Percentiles rank a stretch among this genome's conserved stretches.
These are phyloP conservation scores for Sclerurus mexicanus DNA, from an alignment of 2,113 vertebrate genomes.

Conservation along the genomic window DNA sequence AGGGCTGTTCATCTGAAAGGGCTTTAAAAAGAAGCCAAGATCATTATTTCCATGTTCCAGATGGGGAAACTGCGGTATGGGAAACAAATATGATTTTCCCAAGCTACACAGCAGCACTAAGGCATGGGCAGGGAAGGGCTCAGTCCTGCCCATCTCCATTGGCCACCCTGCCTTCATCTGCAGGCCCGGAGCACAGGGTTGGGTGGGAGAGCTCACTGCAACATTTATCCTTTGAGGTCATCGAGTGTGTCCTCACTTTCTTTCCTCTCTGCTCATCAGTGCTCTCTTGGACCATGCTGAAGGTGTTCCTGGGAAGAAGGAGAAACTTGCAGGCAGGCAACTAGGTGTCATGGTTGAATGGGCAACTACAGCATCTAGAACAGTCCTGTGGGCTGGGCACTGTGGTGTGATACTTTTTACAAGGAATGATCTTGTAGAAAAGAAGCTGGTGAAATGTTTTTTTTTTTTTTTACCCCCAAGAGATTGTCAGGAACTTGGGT, in stretches of 20 bases:
- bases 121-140: background rate
- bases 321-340: accelerated
- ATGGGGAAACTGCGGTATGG: background rate
- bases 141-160: accelerated
- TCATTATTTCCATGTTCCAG: background rate
- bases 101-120: background rate
- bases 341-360: background rate
- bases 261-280: background rate
- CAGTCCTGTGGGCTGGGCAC: background rate
- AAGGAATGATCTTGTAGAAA: background rate
- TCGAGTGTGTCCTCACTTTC: background rate
- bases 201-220: background rate
- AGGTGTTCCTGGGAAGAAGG: background rate
- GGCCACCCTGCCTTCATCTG: background rate
- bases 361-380: background rate
- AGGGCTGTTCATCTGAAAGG: conserved; percentile 17
- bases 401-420: background rate
- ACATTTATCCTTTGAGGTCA: background rate
- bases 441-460: background rate
- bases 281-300: background rate
- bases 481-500: background rate
- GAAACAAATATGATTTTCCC: background rate
- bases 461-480: background rate
- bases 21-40: conserved; percentile 27
- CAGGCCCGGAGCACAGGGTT: background rate